Evolutionary conservation across 1,140 invertebrate genomes (phyloP), one percentile per base, ranked within the genome.

Genomic region (Neoseiulus cucumeris): DNA sequence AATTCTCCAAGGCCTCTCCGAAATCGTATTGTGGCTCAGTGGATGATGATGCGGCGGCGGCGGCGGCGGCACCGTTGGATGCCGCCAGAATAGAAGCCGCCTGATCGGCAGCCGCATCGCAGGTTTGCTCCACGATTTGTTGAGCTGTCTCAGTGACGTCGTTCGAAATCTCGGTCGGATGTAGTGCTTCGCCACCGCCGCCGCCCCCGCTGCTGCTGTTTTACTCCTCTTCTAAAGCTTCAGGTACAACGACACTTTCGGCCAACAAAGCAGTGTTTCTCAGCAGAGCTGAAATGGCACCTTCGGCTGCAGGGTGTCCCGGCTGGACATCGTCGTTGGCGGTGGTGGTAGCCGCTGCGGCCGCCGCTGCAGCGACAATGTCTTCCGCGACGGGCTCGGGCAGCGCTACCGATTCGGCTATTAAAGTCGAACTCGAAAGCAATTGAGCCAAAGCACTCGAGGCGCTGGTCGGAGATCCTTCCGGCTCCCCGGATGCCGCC

Each of bases 201-300:
- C n/a, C n/a, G n/a, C n/a, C n/a, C n/a, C n/a, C n/a, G 6, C 22
- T 25, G 14, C 51, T 1, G 51, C 17, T 59, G 51, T 9, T 17
- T 14, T 25, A 14, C 51, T 29, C 33, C 22, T 25, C 22, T 59
- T 59, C 51, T 29, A 59, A 2, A 14, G 33, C 22, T 59, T 59
- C 51, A 29, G 51, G 51, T 29, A 59, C 51, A 25, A 59, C 51
- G 17, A 59, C 51, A 33, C 51, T 59, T 9, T 59, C 51, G 17
- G 51, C 51, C 2, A 59, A 33, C 51, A 59, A 33, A 25, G 51
- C 51, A 17, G 51, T 59, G 33, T 17, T 59, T 25, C 51, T 59
- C 25, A 59, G 51, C 12, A 59, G 51, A n/a, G 51, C 51, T 14
- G 51, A 59, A 59, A 59, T 59, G 51, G 51, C 51, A 29, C 25